A percentile compares a stretch with the other conserved stretches of the same genome.
phyloP scores from a whole-genome alignment of 1,140 invertebrate genomes.

The Ridgeia piscesae region DNA sequence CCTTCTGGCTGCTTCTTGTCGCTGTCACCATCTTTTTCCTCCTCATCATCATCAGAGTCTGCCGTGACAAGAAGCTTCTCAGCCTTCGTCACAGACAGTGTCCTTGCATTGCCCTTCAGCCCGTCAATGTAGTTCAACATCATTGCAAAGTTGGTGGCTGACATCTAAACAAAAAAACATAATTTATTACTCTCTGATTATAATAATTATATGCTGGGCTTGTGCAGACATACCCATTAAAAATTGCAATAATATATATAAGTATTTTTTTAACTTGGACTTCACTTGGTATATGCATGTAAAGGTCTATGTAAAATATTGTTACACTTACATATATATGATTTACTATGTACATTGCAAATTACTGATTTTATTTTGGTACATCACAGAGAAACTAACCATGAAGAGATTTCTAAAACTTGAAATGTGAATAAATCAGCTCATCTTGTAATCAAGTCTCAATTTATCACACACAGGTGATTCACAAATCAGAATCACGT shows the following conservation, averaged over 20 bases:
- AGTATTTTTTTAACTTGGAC: neutral
- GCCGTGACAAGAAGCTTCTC: constrained; percentile 20
- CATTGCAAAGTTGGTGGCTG: constrained; percentile 31
- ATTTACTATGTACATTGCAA: neutral
- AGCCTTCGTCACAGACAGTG: constrained; percentile 31
- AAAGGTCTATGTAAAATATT: neutral
- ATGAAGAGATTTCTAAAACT: too few species aligned
- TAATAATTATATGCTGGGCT: neutral
- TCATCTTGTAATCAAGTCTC: too few species aligned
- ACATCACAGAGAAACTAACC: too few species aligned
- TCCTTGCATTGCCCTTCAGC: constrained; percentile 35
- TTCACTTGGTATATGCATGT: neutral
- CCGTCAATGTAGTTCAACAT: constrained; percentile 36
- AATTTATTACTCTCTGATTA: neutral
- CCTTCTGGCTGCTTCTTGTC: neutral
- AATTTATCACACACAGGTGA: too few species aligned
- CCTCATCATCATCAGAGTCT: neutral
- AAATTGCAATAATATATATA: neutral
- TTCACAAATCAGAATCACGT: too few species aligned
- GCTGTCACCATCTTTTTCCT: neutral
- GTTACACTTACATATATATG: neutral
- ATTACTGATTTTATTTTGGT: too few species aligned
- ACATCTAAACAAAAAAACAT: constrained; percentile 32
- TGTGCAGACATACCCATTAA: neutral
- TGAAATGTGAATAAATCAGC: too few species aligned